These are phyloP conservation scores for Liodrosophila aerea DNA, from an alignment of 2,888 invertebrate species.

Conservation along the genomic window DNA sequence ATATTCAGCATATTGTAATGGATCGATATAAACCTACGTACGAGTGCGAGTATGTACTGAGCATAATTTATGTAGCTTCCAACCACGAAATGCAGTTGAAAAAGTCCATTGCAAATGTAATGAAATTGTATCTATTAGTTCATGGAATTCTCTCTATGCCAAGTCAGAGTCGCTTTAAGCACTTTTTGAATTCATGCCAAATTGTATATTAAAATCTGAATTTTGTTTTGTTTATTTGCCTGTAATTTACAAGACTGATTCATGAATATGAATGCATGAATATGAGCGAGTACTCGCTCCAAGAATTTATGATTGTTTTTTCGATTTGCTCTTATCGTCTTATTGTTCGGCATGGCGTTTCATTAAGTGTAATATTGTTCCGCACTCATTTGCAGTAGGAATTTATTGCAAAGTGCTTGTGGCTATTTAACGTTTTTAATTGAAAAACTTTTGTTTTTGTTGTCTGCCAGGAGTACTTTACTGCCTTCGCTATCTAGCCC, in stretches of 20 bases:
- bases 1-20: constrained; percentile 5
- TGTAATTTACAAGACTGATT: neutral
- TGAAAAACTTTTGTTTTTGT: constrained; percentile 68
- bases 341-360: constrained; percentile 23
- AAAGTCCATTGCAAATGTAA: too few relatives aligned
- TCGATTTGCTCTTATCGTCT: constrained; percentile 33
- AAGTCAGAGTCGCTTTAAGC: too few relatives aligned
- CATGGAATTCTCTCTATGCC: too few relatives aligned
- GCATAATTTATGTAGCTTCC: neutral
- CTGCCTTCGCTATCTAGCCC: neutral
- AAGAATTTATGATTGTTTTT: constrained; percentile 16
- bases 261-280: neutral
- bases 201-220: too few relatives aligned
- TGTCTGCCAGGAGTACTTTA: constrained; percentile 24
- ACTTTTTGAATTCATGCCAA: too few relatives aligned
- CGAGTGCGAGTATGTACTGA: neutral
- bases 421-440: constrained; percentile 71
- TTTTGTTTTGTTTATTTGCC: too few relatives aligned
- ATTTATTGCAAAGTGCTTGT: constrained; percentile 67
- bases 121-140: too few relatives aligned
- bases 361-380: constrained; percentile 58
- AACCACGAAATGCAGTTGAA: too few relatives aligned
- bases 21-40: constrained; percentile 15
- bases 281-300: neutral
- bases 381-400: constrained; percentile 47